Base-by-base conservation (phyloP, 2,797 vertebrate species). In the Lithobates sylvaticus region DNA sequence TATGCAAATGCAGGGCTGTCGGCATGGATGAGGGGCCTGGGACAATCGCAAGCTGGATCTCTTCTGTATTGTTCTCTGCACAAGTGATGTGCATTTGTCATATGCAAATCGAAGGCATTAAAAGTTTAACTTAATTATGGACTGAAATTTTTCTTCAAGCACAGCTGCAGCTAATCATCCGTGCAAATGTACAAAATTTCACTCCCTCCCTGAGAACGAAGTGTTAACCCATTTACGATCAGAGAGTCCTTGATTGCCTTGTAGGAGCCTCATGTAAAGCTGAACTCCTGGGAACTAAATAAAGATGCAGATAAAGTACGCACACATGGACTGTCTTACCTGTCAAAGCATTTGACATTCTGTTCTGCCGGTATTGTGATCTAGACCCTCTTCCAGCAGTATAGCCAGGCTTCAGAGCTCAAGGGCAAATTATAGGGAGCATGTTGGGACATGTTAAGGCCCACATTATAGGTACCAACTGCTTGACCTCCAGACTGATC, bases 61-160 rank as follows among this genome's bases (percentile, higher is more conserved):
- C 89, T 84, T 81, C 87, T 84, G 89, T 89, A 88, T 91, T 91
- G 92, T 94, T 92, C 88, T 88, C 91, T 89, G 54, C 32, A 83
- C 83, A 78, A 87, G 91, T 88, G 91, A 86, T 92, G 86, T 9
- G 0, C 78, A 8, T 91, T 93, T 94, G 93, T 89, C 91, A 93
- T 93, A 94, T 93, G 93, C 91, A 94, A 94, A 94, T 94, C 29
- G 7, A 65, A 77, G 85, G 70, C 84, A 80, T 91, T 88, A 87
- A 76, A 91, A 92, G 90, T 94, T 94, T 94, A 92, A 93, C 92
- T 95, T 94, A 93, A 95, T 95, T 94, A 94, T 94, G 93, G 93
- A 91, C 93, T 95, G 92, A 91, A 93, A 91, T 89, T 85, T 93
- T 89, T 93, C 88, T 91, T 93, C 93, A 94, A 91, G 93, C 93